These are phyloP conservation scores for Pardalotus punctatus DNA, from an alignment of 2,113 vertebrate species.

Conservation along the genomic window DNA sequence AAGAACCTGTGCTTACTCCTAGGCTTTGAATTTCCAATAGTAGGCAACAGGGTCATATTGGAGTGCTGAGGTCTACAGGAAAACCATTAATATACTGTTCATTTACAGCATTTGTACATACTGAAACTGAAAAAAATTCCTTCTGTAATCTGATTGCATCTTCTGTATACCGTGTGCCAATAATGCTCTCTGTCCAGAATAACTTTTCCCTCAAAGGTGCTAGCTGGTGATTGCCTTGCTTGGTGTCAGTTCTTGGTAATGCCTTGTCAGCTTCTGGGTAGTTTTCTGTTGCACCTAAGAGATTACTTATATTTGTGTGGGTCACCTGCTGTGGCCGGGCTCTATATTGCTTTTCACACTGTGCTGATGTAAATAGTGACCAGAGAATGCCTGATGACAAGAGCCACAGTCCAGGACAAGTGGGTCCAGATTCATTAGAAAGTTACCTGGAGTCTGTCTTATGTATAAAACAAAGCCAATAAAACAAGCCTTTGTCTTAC, in stretches of 20 bases:
- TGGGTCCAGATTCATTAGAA: not conserved
- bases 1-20: not conserved
- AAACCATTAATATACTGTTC: not conserved
- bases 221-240: not conserved
- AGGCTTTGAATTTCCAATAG: not conserved
- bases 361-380: not conserved
- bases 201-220: not conserved
- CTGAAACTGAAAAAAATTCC: not conserved
- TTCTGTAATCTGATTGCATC: not conserved
- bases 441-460: not conserved
- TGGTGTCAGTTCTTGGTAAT: not conserved
- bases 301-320: not conserved
- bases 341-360: not conserved
- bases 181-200: not conserved
- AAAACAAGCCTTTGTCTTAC: slow-evolving; percentile 19
- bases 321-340: not conserved
- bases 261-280: not conserved
- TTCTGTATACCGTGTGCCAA: not conserved
- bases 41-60: accelerated
- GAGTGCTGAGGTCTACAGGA: not conserved
- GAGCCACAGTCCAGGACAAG: accelerated
- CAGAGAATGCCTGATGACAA: not conserved
- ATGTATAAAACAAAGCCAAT: not conserved
- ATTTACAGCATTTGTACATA: not conserved
- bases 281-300: not conserved